Evolutionary conservation across 1,140 invertebrate species (phyloP), one percentile per base, ranked within the genome.

Genomic region (Myzus persicae): DNA sequence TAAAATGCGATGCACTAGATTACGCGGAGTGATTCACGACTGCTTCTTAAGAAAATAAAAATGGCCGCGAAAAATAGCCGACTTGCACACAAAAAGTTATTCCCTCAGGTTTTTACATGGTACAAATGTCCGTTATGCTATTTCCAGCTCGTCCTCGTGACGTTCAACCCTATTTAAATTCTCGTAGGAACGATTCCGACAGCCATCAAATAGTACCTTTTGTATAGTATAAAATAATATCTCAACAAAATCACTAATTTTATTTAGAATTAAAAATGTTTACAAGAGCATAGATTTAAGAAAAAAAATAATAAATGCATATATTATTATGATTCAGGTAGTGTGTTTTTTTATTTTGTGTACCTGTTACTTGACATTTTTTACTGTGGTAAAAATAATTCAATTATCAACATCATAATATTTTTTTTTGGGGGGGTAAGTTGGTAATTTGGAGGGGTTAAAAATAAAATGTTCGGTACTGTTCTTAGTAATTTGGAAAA

Each of bases 1-100:
- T 89, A 89, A 89, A 89, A 89, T 89, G 48, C 88, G 48, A 89
- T 89, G 88, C 20, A 89, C 88, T 54, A 89, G 88, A 54, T 89
- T 54, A 89, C 48, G 36, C 11, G 36, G 88, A 54, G 36, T 89
- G 88, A 89, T 89, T 89, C 88, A 89, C 42, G 48, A 22, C 46
- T 89, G 4, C 1, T 89, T 89, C 36, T 89, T 51, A 20, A 46
- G 85, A 46, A 31, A 46, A 20, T 24, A 89, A 54, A 89, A 89
- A 89, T 89, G n/a, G 48, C n/a, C 22, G 2, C 36, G 36, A 89
- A 54, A 54, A 89, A 89, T 38, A 54, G 36, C 36, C 88, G 24
- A 89, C 36, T 89, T 54, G 9, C 24, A 26, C n/a, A 54, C 22
- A 89, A 89, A 89, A 54, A 54, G 22, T 54, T 54, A 89, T 89